A percentile compares a stretch with the other conserved stretches of the same genome.
Conservation (phyloP, 2,888 invertebrate species). For the Pecten maximus region DNA sequence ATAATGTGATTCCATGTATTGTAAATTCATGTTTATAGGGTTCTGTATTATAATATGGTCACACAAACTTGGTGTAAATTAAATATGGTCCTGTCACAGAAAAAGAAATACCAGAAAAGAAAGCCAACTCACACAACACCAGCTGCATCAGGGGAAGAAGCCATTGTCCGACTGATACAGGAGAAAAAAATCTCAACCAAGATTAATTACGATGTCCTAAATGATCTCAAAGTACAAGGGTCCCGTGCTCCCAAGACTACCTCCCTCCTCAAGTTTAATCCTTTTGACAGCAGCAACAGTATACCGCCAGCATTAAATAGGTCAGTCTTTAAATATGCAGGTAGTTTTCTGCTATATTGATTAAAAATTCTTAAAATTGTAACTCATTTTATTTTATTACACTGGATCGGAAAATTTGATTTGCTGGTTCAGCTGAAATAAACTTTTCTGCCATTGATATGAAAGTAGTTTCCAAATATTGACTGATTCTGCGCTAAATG, state of each 20-base stretch:
- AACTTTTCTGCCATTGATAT: no score
- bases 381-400: no score
- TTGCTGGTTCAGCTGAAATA: no score
- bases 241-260: neutral
- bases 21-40: no score
- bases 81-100: conserved; percentile 62
- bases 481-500: no score
- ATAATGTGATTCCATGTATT: no score
- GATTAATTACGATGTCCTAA: conserved; percentile 98
- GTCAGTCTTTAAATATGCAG: neutral
- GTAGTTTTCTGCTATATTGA: neutral
- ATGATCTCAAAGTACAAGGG: conserved; percentile 85
- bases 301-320: conserved; percentile 44
- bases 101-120: conserved; percentile 57
- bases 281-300: conserved; percentile 42
- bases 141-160: conserved; percentile 88
- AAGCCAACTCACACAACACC: conserved; percentile 68
- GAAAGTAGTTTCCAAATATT: no score
- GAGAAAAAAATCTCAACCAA: conserved; percentile 98
- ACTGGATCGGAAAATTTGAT: no score
- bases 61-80: neutral
- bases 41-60: no score
- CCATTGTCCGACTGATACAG: conserved; percentile 96
- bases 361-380: no score
- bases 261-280: conserved; percentile 13